Evolutionary conservation across 2,797 vertebrate species (phyloP).

Genomic region (Remorina albescens): DNA sequence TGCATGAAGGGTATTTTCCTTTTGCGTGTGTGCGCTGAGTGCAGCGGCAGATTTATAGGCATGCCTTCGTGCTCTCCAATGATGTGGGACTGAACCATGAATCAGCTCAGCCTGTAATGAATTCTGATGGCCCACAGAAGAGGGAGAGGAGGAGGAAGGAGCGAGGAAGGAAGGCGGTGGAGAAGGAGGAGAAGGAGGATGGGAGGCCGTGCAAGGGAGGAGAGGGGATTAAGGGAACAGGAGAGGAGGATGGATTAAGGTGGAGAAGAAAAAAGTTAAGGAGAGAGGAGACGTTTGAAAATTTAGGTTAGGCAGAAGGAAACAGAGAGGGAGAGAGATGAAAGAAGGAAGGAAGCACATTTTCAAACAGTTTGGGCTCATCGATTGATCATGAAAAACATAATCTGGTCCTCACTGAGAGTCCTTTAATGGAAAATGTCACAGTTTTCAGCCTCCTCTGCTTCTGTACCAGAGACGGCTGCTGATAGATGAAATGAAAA

Average conservation of each 20-base stretch:
- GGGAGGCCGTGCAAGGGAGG: background rate
- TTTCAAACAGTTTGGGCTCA: slow-evolving; percentile 9
- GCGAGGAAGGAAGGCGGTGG: background rate
- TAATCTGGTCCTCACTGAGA: background rate
- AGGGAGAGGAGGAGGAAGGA: background rate
- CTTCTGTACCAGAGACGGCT: background rate
- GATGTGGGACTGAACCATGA: slow-evolving; percentile 78
- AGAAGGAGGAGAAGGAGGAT: background rate
- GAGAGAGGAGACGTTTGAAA: background rate
- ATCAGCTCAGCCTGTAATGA: slow-evolving; percentile 80
- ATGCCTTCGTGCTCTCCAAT: slow-evolving; percentile 60
- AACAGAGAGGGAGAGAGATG: background rate
- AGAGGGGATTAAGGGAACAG: background rate
- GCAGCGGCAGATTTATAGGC: slow-evolving; percentile 66
- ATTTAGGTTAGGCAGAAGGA: background rate
- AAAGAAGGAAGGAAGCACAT: background rate
- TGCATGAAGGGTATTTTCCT: background rate
- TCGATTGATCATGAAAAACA: slow-evolving; percentile 34
- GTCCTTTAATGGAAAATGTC: background rate
- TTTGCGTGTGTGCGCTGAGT: slow-evolving; percentile 2
- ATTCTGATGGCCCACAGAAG: slow-evolving; percentile 75
- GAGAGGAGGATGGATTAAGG: too few relatives aligned
- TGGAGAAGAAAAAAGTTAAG: background rate
- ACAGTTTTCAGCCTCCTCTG: background rate
- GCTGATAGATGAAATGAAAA: too few relatives aligned